Percentiles rank a stretch among this genome's conserved stretches.
Evolutionary conservation across 2,888 invertebrate genomes (phyloP).

Genomic region (Mimas tiliae): DNA sequence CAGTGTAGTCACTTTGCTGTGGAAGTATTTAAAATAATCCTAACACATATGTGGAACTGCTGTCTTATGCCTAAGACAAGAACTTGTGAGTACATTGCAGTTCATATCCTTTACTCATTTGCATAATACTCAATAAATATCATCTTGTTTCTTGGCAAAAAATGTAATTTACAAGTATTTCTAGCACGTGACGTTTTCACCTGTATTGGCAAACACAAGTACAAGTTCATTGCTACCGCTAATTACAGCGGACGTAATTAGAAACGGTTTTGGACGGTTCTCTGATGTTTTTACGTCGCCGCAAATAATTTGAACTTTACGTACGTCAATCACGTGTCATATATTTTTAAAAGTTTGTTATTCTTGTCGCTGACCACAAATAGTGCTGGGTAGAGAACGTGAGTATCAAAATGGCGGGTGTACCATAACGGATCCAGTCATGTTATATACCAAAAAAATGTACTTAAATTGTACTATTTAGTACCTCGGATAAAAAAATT

Average conservation of each 20-base stretch:
- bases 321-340: constrained; percentile 22
- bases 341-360: constrained; percentile 22
- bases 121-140: background rate
- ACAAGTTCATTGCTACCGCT: constrained; percentile 39
- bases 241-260: constrained; percentile 65
- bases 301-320: constrained; percentile 20
- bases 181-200: constrained; percentile 24
- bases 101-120: background rate
- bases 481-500: too few species aligned
- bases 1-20: too few species aligned
- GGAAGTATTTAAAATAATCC: too few species aligned
- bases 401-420: too few species aligned
- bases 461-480: too few species aligned
- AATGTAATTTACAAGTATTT: constrained; percentile 13
- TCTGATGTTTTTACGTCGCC: constrained; percentile 20
- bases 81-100: background rate
- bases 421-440: too few species aligned
- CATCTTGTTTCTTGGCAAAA: background rate
- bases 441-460: too few species aligned
- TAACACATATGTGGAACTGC: too few species aligned
- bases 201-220: constrained; percentile 24
- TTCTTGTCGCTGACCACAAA: constrained; percentile 7
- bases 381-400: background rate
- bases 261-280: constrained; percentile 31
- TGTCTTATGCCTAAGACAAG: too few species aligned